Evolutionary conservation across 2,888 invertebrate species (phyloP).

Genomic region (Nymphalis polychloros): DNA sequence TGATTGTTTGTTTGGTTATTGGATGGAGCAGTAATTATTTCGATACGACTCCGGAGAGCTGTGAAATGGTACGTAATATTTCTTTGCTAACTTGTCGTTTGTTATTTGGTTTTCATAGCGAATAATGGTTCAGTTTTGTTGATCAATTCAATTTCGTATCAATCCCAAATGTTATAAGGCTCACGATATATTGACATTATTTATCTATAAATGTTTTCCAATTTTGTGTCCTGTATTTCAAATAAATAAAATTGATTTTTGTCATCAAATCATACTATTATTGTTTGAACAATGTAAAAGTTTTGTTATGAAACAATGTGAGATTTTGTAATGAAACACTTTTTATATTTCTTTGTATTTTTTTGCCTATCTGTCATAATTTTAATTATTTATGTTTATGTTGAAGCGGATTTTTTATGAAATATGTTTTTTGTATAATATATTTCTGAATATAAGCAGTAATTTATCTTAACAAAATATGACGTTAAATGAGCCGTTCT

Average conservation of each 20-base stretch:
- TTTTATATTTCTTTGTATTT: too few species aligned
- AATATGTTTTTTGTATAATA: too few species aligned
- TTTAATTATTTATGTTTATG: too few species aligned
- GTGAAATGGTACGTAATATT: slow-evolving; percentile 23
- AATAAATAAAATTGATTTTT: too few species aligned
- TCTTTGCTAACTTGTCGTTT: slow-evolving; percentile 14
- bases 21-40: slow-evolving; percentile 36
- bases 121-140: not conserved
- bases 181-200: not conserved
- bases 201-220: not conserved
- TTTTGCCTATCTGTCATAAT: too few species aligned
- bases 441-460: too few species aligned
- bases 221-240: not conserved
- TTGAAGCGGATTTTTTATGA: too few species aligned
- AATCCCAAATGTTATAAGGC: not conserved
- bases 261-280: too few species aligned
- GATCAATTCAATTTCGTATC: slow-evolving; percentile 4
- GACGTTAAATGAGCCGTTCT: slow-evolving; percentile 2
- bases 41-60: slow-evolving; percentile 14
- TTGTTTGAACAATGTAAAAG: too few species aligned
- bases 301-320: too few species aligned
- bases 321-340: too few species aligned
- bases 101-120: slow-evolving; percentile 2
- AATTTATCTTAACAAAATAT: slow-evolving; percentile 1
- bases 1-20: slow-evolving; percentile 43